Percentiles rank a stretch among this genome's conserved stretches.
Conservation (phyloP, 1,140 invertebrate species). For the Aphaenogaster rudis region DNA sequence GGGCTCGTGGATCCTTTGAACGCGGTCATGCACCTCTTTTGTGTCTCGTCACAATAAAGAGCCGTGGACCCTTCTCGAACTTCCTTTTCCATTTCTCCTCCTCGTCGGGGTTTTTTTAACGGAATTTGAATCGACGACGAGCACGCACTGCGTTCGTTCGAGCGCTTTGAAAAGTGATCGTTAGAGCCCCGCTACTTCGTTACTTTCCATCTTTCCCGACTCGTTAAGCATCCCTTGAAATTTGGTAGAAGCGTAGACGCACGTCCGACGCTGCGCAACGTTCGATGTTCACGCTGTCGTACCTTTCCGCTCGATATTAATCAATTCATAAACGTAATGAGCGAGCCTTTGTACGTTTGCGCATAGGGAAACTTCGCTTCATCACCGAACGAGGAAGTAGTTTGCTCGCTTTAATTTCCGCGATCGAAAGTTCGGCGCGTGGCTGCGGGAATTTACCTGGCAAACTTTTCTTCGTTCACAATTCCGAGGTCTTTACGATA, state of each 20-base stretch:
- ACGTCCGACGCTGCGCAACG: background rate
- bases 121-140: conserved; percentile 67
- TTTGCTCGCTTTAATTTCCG: conserved; percentile 60
- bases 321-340: conserved; percentile 26
- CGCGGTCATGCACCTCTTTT: conserved; percentile 57
- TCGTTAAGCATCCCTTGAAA: conserved; percentile 56
- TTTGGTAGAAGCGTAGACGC: background rate
- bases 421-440: conserved; percentile 38
- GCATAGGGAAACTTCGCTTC: conserved; percentile 3
- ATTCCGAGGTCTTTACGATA: conserved; percentile 27
- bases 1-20: conserved; percentile 37
- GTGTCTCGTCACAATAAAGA: conserved; percentile 60
- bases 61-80: conserved; percentile 4
- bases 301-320: conserved; percentile 7
- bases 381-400: conserved; percentile 8
- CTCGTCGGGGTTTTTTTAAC: conserved; percentile 44
- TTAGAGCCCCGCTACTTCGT: conserved; percentile 48
- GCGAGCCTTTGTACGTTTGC: background rate
- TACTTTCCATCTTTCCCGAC: conserved; percentile 50
- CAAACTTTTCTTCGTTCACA: conserved; percentile 39
- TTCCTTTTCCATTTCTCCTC: conserved; percentile 29
- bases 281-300: background rate
- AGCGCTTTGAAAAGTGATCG: conserved; percentile 51
- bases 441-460: conserved; percentile 9
- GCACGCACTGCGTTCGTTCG: conserved; percentile 36